Evolutionary conservation across 2,797 vertebrate genomes (phyloP).

Genomic region (Phaenicophaeus curvirostris): DNA sequence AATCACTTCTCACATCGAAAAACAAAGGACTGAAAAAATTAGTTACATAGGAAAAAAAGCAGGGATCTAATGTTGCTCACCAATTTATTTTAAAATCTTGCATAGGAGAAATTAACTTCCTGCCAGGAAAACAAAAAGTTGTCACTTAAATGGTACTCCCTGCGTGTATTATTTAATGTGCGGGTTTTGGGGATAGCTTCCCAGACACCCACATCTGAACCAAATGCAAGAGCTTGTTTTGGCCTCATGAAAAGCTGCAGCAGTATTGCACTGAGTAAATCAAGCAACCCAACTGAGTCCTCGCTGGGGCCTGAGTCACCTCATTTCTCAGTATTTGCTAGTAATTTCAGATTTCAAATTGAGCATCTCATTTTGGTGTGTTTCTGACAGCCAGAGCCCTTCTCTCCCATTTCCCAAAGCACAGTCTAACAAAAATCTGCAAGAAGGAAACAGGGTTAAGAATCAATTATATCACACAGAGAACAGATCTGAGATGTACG

Average conservation of each 20-base stretch:
- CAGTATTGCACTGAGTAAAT: background rate
- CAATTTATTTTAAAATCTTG: background rate
- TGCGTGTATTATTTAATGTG: background rate
- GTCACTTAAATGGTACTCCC: background rate
- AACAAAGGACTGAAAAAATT: background rate
- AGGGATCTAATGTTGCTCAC: background rate
- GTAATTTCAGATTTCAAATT: background rate
- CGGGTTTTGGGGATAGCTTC: background rate
- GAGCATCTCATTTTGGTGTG: background rate
- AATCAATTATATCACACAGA: background rate
- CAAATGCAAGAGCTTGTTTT: background rate
- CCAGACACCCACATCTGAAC: background rate
- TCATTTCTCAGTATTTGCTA: background rate
- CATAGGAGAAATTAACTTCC: background rate
- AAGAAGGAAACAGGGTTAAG: background rate
- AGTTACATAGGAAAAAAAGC: background rate
- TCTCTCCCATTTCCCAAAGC: background rate
- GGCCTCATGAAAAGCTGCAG: background rate
- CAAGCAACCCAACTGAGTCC: fast-evolving
- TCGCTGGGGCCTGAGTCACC: background rate
- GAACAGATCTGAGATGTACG: background rate
- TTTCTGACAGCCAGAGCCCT: background rate
- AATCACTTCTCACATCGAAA: background rate
- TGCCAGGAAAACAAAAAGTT: background rate
- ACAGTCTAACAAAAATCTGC: background rate